phyloP scores from a whole-genome alignment of 2,888 invertebrate species.

The Aethes cnicana region DNA sequence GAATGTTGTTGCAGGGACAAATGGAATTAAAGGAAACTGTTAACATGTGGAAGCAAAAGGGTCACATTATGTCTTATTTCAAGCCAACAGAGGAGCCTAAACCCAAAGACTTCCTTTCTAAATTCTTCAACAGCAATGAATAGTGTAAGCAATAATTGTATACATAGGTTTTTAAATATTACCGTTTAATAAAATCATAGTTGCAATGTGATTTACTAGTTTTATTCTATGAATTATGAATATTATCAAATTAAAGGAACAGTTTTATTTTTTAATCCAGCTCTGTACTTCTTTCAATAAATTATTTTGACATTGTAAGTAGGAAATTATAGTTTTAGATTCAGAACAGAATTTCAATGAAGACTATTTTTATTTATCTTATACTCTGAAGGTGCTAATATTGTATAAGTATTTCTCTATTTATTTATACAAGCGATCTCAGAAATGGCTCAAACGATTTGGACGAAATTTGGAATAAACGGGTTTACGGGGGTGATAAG shows the following conservation, averaged over 20 bases:
- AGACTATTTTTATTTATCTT: too few relatives aligned
- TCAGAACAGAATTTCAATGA: too few relatives aligned
- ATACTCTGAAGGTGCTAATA: too few relatives aligned
- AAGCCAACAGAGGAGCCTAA: constrained; percentile 92
- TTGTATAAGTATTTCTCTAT: too few relatives aligned
- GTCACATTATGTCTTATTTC: constrained; percentile 93
- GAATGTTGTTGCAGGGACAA: constrained; percentile 96
- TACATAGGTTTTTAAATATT: constrained; percentile 23
- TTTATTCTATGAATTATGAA: not conserved
- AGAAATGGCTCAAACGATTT: too few relatives aligned
- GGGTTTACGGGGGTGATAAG: too few relatives aligned
- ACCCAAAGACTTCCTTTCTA: constrained; percentile 95
- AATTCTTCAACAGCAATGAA: constrained; percentile 89
- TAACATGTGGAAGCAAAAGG: constrained; percentile 94
- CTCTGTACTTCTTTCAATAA: too few relatives aligned
- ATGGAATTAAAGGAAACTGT: constrained; percentile 96
- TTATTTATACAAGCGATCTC: too few relatives aligned
- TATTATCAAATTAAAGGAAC: not conserved
- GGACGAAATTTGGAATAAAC: too few relatives aligned
- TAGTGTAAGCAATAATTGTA: constrained; percentile 45
- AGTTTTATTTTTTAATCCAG: too few relatives aligned
- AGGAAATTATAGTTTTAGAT: too few relatives aligned
- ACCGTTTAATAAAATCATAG: constrained; percentile 23
- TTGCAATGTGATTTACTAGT: constrained; percentile 1
- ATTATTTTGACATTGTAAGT: too few relatives aligned